phyloP scores from a whole-genome alignment of 2,113 vertebrate species.

The Sinosuthora webbiana region DNA sequence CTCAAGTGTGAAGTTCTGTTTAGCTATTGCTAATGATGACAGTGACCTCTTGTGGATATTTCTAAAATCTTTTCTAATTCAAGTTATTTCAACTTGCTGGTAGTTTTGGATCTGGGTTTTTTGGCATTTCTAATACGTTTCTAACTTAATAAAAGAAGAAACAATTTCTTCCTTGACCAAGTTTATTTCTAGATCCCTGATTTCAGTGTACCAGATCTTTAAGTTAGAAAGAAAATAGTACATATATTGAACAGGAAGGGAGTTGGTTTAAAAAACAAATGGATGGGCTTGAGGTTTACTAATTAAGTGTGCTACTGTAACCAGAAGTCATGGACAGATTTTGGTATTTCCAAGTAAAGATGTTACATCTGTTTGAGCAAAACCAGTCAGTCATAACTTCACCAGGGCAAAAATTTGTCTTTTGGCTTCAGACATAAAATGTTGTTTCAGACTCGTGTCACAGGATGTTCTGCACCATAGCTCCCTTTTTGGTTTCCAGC shows the following conservation, averaged over 20 bases:
- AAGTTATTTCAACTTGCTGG: neutral
- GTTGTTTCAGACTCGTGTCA: neutral
- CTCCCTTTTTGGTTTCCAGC: neutral
- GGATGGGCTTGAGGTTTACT: neutral
- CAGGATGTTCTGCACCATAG: neutral
- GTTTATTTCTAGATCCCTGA: neutral
- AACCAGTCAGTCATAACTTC: neutral
- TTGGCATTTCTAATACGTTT: neutral
- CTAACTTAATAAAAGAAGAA: neutral
- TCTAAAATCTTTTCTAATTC: neutral
- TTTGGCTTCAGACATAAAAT: neutral
- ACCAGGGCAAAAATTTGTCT: neutral
- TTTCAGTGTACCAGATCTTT: neutral
- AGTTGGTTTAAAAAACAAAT: neutral
- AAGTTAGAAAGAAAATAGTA: neutral
- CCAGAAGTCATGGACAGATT: neutral
- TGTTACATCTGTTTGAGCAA: neutral
- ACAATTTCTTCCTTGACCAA: neutral
- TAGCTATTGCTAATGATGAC: conserved; percentile 34
- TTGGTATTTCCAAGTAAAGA: neutral
- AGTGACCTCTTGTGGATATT: conserved; percentile 67
- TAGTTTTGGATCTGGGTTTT: neutral
- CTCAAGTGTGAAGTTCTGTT: neutral
- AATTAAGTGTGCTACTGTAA: neutral
- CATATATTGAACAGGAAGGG: neutral